Base-by-base conservation (phyloP, 2,113 vertebrate species). In the Oxyruncus cristatus region DNA sequence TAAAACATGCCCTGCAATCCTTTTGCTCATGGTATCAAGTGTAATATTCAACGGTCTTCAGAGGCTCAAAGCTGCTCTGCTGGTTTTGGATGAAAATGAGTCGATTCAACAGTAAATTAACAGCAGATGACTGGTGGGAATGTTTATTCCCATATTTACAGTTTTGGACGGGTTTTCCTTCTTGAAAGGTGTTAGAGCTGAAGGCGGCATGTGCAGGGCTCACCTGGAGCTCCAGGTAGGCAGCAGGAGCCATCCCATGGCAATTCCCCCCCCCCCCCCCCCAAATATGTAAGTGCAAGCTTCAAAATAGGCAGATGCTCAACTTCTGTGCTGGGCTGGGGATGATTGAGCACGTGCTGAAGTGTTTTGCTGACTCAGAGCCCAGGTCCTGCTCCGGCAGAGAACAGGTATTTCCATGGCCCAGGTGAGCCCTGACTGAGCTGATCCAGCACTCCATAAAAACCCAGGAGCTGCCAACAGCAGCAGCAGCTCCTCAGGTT, bases 11-110 rank as follows among this genome's bases (percentile, higher is more conserved):
- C 68, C 88, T 85, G 77, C 76, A 53, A 92, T 83, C 75, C 44
- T 84, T 79, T 73, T n/a, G 67, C 85, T 96, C 95, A 89, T 76
- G 76, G 61, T 92, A 95, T 72, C 65, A 80, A 87, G 76, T 67
- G n/a, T 80, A 53, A 86, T 74, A 95, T 73, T 96, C 93, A 95
- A 83, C 58, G 92, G 72, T 20, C 95, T 95, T 75, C 61, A 70
- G 88, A 96, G 92, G 95, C 49, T 47, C 75, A 77, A 89, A 96
- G 77, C 79, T 63, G 35, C 42, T 95, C 84, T 92, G 91, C 84
- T 97, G 84, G 11, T 87, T 95, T 96, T 85, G 91, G 93, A 97
- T 95, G 91, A 42, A 97, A 96, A 93, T 84, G 33, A 95, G 97
- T 92, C 90, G 88, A 81, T 96, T 95, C 47, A 90, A 86, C 82